Conservation (phyloP, 2,113 vertebrate species). For the Strix uralensis region DNA sequence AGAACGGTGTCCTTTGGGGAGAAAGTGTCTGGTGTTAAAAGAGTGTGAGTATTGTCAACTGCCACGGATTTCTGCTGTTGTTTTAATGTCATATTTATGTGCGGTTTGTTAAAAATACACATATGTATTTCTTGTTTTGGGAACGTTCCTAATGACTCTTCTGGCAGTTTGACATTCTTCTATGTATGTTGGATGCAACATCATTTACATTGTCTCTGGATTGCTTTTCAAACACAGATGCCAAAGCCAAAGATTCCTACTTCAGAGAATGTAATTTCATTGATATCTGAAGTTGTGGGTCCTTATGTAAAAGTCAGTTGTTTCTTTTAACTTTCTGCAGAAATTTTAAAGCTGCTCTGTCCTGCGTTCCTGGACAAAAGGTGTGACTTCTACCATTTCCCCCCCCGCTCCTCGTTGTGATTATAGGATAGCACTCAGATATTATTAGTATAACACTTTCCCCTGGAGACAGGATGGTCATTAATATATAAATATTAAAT, state of each 20-base stretch:
- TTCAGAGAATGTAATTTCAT: not conserved
- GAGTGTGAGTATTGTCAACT: not conserved
- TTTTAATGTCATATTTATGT: not conserved
- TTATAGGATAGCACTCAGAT: not conserved
- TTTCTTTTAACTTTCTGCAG: not conserved
- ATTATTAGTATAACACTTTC: not conserved
- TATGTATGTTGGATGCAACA: not conserved
- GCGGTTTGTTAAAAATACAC: not conserved
- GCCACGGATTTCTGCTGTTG: not conserved
- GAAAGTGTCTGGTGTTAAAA: not conserved
- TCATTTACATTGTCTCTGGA: not conserved
- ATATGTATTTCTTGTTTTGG: not conserved
- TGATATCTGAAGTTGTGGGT: not conserved
- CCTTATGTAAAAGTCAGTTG: not conserved
- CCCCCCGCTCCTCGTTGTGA: rapidly evolving
- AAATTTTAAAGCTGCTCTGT: not conserved
- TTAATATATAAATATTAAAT: not conserved
- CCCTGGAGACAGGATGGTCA: not conserved
- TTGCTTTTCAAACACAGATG: not conserved
- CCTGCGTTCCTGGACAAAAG: not conserved
- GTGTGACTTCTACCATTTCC: not conserved
- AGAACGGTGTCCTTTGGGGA: not conserved
- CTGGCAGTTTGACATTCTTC: not conserved
- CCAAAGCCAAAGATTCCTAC: not conserved
- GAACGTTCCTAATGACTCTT: not conserved